These are phyloP conservation scores for Pangasius mekongensis DNA, from an alignment of 2,797 vertebrate species.

Conservation along the genomic window DNA sequence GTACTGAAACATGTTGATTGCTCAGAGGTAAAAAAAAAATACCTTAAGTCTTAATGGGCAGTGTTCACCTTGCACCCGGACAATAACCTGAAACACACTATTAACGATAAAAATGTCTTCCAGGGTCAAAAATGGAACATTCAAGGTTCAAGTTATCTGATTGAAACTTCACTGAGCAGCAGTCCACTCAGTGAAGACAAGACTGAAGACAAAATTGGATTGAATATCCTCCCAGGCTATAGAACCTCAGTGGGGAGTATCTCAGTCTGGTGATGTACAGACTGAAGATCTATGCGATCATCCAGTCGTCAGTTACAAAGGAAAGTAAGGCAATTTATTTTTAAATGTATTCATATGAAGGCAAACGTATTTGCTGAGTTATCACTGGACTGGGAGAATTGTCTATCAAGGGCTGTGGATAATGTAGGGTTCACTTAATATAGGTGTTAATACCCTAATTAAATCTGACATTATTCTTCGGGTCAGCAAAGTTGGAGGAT, in stretches of 20 bases:
- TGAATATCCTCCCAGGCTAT: neutral
- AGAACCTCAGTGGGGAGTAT: neutral
- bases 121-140: neutral
- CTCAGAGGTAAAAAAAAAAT: neutral
- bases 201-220: neutral
- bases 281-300: neutral
- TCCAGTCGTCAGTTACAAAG: neutral
- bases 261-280: neutral
- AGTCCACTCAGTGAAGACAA: neutral
- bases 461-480: neutral
- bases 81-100: neutral
- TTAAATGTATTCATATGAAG: neutral
- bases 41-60: neutral
- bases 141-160: neutral
- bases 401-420: neutral
- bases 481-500: neutral
- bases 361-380: neutral
- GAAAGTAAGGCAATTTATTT: neutral
- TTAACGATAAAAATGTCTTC: neutral
- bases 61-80: neutral
- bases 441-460: neutral
- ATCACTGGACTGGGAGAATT: neutral
- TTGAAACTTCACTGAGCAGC: neutral
- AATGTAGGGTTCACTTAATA: neutral
- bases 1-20: neutral